These are phyloP conservation scores for Drosophila anomalata DNA, from an alignment of 2,888 invertebrate genomes.

Conservation along the genomic window DNA sequence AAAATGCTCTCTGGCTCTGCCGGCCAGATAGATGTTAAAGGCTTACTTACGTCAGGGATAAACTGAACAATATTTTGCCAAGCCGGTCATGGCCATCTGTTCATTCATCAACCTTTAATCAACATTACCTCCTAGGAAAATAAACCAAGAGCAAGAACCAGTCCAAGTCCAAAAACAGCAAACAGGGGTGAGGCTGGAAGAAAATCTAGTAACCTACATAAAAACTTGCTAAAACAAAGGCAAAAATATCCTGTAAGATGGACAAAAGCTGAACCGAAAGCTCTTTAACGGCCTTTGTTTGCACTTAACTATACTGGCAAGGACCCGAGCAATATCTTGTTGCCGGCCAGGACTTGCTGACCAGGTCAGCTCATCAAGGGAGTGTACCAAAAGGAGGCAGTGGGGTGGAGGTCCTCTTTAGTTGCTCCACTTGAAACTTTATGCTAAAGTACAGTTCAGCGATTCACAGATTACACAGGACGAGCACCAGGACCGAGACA, in stretches of 20 bases:
- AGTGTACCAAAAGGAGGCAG: conserved; percentile 22
- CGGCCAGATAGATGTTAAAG: conserved; percentile 9
- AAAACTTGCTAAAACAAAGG: conserved; percentile 40
- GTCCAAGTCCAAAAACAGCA: conserved; percentile 23
- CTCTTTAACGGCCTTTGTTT: conserved; percentile 62
- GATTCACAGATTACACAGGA: conserved; percentile 51
- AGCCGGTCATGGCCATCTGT: conserved; percentile 46
- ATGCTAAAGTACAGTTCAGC: conserved; percentile 75
- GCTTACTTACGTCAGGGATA: conserved; percentile 1
- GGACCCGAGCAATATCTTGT: conserved; percentile 40
- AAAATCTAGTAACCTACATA: conserved; percentile 42
- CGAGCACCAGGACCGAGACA: background rate
- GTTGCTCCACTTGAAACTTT: conserved; percentile 63
- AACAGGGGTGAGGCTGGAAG: background rate
- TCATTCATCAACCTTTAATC: conserved; percentile 53
- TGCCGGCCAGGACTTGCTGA: conserved; percentile 43
- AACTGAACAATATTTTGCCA: conserved; percentile 21
- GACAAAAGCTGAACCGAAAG: conserved; percentile 47
- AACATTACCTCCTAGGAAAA: conserved; percentile 44
- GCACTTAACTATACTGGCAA: conserved; percentile 48
- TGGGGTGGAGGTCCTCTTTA: conserved; percentile 16
- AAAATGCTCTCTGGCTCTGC: conserved; percentile 3
- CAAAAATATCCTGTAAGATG: conserved; percentile 41
- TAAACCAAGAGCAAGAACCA: conserved; percentile 8
- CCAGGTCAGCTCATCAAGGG: conserved; percentile 49